phyloP scores from a whole-genome alignment of 2,888 invertebrate species.

The Crocallis elinguaria region DNA sequence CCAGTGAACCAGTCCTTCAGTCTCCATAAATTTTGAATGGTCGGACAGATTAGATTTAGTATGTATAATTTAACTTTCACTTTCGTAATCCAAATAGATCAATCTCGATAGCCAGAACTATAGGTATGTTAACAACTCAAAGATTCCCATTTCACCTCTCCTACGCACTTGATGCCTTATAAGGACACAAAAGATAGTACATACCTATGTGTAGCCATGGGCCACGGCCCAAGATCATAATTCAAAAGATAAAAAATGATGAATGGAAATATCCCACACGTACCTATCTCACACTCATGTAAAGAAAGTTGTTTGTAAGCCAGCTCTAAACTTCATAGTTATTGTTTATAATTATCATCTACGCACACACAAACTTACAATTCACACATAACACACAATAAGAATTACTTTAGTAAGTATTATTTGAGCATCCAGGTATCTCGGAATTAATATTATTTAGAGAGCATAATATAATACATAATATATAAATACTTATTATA shows the following conservation, averaged over 20 bases:
- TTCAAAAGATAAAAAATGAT: not conserved
- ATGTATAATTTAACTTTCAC: constrained; percentile 26
- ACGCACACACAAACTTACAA: too few species aligned
- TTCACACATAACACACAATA: too few species aligned
- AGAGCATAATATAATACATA: too few species aligned
- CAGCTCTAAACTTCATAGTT: too few species aligned
- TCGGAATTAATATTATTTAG: too few species aligned
- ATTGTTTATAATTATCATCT: too few species aligned
- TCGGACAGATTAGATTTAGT: constrained; percentile 18
- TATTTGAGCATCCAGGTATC: too few species aligned
- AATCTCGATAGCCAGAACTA: constrained; percentile 2
- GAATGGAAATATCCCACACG: not conserved
- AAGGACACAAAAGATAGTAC: not conserved
- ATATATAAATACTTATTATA: too few species aligned
- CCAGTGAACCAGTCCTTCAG: not conserved
- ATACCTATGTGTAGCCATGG: not conserved
- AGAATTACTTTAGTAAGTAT: too few species aligned
- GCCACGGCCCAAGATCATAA: not conserved
- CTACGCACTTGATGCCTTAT: constrained; percentile 12
- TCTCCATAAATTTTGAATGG: constrained; percentile 6
- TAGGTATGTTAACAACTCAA: not conserved
- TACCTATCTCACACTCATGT: not conserved
- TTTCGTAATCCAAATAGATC: constrained; percentile 7
- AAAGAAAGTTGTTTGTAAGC: too few species aligned
- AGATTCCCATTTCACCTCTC: constrained; percentile 4